phyloP scores from a whole-genome alignment of 2,113 vertebrate species.

The Cnemophilus loriae region DNA sequence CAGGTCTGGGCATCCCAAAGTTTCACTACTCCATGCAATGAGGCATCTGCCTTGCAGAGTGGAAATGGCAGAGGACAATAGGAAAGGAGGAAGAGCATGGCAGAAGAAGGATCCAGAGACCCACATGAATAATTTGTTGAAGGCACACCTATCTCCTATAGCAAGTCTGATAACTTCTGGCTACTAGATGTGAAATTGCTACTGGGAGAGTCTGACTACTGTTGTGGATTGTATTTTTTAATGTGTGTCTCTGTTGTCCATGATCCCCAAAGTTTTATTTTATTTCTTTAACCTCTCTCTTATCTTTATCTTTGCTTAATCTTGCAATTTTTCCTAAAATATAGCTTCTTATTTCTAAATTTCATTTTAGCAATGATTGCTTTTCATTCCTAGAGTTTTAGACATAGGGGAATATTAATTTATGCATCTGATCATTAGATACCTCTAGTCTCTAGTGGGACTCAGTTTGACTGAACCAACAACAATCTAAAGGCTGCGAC shows the following conservation, averaged over 20 bases:
- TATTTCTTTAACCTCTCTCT: neutral
- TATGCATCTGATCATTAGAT: neutral
- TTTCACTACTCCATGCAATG: neutral
- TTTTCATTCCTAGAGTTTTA: neutral
- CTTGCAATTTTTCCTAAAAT: neutral
- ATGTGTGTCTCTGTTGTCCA: fast-evolving
- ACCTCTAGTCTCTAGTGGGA: neutral
- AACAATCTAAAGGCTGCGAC: neutral
- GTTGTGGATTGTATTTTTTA: neutral
- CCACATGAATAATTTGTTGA: neutral
- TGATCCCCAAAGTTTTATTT: neutral
- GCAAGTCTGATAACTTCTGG: neutral
- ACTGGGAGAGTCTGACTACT: neutral
- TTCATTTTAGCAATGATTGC: neutral
- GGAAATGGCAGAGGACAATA: neutral
- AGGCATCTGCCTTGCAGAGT: neutral
- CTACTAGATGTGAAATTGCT: neutral
- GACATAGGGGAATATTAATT: neutral
- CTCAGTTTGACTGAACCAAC: neutral
- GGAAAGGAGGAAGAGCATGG: neutral
- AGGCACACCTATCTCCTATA: neutral
- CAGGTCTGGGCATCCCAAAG: neutral
- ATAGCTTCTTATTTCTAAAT: neutral
- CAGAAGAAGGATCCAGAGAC: neutral
- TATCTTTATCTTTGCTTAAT: neutral